phyloP scores from a whole-genome alignment of 2,888 invertebrate species.

The Agelastica alni region DNA sequence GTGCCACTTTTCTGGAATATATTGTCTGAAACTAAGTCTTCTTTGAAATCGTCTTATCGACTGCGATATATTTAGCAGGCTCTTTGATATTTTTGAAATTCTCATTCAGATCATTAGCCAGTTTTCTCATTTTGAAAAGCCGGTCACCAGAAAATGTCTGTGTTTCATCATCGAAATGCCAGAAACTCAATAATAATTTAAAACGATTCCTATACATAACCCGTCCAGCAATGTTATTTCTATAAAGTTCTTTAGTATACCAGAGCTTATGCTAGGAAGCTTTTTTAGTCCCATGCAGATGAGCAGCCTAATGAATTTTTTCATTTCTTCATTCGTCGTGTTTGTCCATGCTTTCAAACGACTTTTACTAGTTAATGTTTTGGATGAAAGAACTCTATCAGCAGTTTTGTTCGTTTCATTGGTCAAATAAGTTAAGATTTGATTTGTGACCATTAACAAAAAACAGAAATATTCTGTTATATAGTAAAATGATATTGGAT shows the following conservation, averaged over 20 bases:
- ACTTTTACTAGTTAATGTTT: background rate
- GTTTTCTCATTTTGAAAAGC: background rate
- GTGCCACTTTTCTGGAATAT: too few relatives aligned
- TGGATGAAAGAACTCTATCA: too few relatives aligned
- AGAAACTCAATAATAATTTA: background rate
- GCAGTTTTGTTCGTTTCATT: too few relatives aligned
- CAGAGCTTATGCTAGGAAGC: background rate
- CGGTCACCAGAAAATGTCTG: background rate
- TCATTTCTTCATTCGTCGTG: background rate
- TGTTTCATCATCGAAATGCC: background rate
- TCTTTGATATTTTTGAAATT: background rate
- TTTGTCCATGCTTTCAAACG: too few relatives aligned
- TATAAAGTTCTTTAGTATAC: too few relatives aligned
- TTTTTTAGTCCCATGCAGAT: background rate
- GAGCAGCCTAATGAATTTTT: background rate
- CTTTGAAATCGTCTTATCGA: background rate
- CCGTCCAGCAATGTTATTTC: too few relatives aligned
- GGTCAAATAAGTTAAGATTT: background rate
- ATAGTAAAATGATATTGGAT: background rate
- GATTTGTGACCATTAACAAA: background rate
- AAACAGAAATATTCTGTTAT: too few relatives aligned
- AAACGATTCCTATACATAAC: too few relatives aligned
- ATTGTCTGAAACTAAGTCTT: background rate
- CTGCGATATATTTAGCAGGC: background rate
- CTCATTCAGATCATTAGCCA: background rate